Base-by-base conservation (phyloP, 1,140 invertebrate species). In the Drosophila nebulosa region DNA sequence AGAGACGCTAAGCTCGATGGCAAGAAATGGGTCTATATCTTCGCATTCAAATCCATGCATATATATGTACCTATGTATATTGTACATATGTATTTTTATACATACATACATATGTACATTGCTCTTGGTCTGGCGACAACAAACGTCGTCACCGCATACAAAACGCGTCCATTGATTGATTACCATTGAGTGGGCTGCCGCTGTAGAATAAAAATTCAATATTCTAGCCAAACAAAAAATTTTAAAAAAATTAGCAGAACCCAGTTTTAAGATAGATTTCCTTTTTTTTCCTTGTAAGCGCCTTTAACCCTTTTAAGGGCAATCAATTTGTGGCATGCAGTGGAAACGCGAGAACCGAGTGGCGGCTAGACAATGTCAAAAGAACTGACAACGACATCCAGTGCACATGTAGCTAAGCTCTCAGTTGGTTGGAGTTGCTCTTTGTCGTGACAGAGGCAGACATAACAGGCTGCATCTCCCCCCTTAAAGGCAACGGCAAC, bases 221-320 rank as follows among this genome's bases (percentile, higher is more conserved):
- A 12, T 24, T 24, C 24, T 24, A 24, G 24, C 24, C 24, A 24
- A 24, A 24, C 24, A 24, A 24, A 2, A 24, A 24, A 24, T 24
- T 3, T 24, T 24, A 24, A 24, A 4, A 32, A 10, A 32, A 32
- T 32, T 32, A 12, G 2, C 0, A 32, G 30, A 46, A 46, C 9
- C 39, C n/a, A n/a, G n/a, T n/a, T 46, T 1, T 3, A 10, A 46
- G 35, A n/a, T 36, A 36, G 35, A 21, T 21, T 42, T 18, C 2
- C 16, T 7, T n/a, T 10, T 4, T 18, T 10, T 9, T 21, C 9
- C 4, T n/a, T 39, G 36, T 14, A n/a, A n/a, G 5, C 16, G 39
- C 16, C 39, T 46, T 46, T 65, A 69, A 64, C 61, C 71, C 71
- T 73, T 73, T 73, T 73, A 74, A 74, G 61, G 71, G 55, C 71